Evolutionary conservation across 2,113 vertebrate species (phyloP), one percentile per base, ranked within the genome.

Genomic region (Rhynchopsitta pachyrhyncha): DNA sequence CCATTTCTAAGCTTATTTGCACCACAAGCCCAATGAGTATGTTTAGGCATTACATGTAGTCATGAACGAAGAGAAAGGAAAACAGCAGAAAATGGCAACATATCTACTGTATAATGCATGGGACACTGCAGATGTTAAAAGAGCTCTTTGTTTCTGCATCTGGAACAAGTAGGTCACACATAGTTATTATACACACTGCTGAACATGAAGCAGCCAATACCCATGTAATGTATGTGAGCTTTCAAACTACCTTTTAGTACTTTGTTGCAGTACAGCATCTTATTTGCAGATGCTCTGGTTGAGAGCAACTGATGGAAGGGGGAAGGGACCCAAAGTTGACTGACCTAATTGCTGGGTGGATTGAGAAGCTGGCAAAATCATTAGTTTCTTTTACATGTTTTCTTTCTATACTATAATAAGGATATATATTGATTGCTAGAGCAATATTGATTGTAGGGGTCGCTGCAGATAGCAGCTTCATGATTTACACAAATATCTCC

Each of bases 361-460:
- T 55, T 23, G 47, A 92, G 68, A 82, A 50, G 70, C 47, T 53
- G 66, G 81, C 88, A 90, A 94, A 96, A 97, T 79, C 68, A 80
- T 90, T 91, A 33, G 8, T 66, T 94, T 60, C 76, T 67, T 94
- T 94, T 71, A 44, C 68, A 77, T 82, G 23, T 75, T 95, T 85
- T 85, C 74, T 60, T 82, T 92, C 90, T 76, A 64, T 80, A 69
- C 35, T 70, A 86, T 91, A 97, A 96, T 90, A 97, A 97, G 79
- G 96, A 95, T 86, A 97, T 95, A 86, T 92, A 95, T 96, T 93
- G 93, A 98, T 91, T 92, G 85, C 64, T 89, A 62, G 47, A 94
- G 62, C 49, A 83, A 23, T 95, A 97, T 87, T 94, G 96, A 97
- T 95, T 96, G 93, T 91, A 89, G 22, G 29, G 88, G 86, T 92